These are phyloP conservation scores for Periophthalmus magnuspinnatus DNA, from an alignment of 2,797 vertebrate species.

Conservation along the genomic window DNA sequence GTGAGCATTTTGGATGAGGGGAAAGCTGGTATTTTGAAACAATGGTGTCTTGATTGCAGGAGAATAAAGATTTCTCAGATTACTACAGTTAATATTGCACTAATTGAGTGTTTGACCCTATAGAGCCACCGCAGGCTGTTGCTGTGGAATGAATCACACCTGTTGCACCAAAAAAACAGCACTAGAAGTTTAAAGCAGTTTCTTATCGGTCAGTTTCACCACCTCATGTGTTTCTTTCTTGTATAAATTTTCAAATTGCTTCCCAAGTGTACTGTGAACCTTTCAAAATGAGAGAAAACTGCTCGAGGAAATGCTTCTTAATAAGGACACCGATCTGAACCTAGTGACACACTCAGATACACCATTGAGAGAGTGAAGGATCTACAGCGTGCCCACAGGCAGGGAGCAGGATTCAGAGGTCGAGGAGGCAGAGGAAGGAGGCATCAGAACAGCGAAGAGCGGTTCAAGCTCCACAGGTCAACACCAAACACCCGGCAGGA, in stretches of 20 bases:
- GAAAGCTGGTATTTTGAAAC: no score
- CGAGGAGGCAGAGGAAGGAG: constrained; percentile 22
- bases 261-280: neutral
- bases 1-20: no score
- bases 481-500: constrained; percentile 53
- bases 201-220: neutral
- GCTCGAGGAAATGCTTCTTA: constrained; percentile 8
- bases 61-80: no score
- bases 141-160: neutral
- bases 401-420: constrained; percentile 19
- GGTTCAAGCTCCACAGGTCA: constrained; percentile 54
- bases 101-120: neutral
- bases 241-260: neutral
- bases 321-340: constrained; percentile 23
- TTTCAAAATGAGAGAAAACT: neutral
- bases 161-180: neutral
- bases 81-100: no score
- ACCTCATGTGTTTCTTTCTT: neutral
- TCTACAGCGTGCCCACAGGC: constrained; percentile 32
- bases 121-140: neutral
- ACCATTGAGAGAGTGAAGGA: constrained; percentile 34
- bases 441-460: constrained; percentile 25
- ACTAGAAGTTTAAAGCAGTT: neutral
- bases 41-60: no score
- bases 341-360: constrained; percentile 28